Percentiles rank a stretch among this genome's conserved stretches.
Evolutionary conservation across 2,888 invertebrate genomes (phyloP).

Genomic region (Acrobasis repandana): DNA sequence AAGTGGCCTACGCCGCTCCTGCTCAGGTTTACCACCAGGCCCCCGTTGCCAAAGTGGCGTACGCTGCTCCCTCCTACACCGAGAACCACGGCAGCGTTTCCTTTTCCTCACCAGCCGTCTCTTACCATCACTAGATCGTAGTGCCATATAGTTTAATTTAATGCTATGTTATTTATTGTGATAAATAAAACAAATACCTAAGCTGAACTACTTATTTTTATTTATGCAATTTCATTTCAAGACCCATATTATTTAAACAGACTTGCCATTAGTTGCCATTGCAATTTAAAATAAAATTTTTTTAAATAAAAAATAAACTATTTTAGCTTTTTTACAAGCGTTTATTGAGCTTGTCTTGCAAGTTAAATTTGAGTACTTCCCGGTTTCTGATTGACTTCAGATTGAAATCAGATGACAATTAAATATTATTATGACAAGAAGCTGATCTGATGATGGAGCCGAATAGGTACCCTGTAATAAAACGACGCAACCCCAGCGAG

Average conservation of each 20-base stretch:
- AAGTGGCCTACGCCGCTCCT: constrained; percentile 28
- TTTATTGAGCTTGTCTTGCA: too few relatives aligned
- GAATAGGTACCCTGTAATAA: too few relatives aligned
- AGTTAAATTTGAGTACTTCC: too few relatives aligned
- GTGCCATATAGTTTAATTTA: constrained; percentile 38
- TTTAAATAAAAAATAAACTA: too few relatives aligned
- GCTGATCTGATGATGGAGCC: too few relatives aligned
- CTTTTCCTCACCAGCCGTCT: constrained; percentile 63
- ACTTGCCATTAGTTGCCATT: too few relatives aligned
- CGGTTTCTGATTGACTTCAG: too few relatives aligned
- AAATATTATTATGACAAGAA: too few relatives aligned
- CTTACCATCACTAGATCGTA: constrained; percentile 68
- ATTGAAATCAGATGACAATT: too few relatives aligned
- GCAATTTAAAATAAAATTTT: too few relatives aligned
- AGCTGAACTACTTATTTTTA: constrained; percentile 39
- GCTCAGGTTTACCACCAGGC: constrained; percentile 32
- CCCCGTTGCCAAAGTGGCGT: constrained; percentile 44
- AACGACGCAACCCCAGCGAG: too few relatives aligned
- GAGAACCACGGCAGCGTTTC: constrained; percentile 52
- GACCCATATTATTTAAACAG: neutral
- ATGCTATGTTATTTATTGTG: constrained; percentile 57
- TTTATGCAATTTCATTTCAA: constrained; percentile 27
- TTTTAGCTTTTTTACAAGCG: too few relatives aligned
- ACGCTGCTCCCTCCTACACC: constrained; percentile 30
- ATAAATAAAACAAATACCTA: constrained; percentile 52